These are phyloP conservation scores for Acanthosepion esculentum DNA, from an alignment of 2,888 invertebrate species.

Conservation along the genomic window DNA sequence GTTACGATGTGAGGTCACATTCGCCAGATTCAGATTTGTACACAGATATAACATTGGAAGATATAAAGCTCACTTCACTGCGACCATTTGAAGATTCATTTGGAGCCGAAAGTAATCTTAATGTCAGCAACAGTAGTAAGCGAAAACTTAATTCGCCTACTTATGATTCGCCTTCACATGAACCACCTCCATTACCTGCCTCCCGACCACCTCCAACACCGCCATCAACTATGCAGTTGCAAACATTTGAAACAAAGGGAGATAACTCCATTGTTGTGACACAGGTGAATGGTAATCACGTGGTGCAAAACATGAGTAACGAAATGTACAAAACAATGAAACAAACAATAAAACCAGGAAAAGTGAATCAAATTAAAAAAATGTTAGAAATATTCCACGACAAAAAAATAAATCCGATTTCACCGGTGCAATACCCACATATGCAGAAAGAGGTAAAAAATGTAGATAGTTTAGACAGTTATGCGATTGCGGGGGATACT, in stretches of 20 bases:
- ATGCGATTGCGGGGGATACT: background rate
- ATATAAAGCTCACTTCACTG: background rate
- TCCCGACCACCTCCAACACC: background rate
- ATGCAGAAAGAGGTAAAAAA: background rate
- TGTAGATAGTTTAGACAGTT: background rate
- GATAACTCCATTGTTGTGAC: background rate
- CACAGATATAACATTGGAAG: background rate
- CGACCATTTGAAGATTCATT: background rate
- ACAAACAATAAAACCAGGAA: slow-evolving; percentile 20
- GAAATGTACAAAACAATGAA: slow-evolving; percentile 48
- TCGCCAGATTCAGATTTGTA: background rate
- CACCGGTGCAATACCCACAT: background rate
- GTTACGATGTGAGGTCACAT: background rate
- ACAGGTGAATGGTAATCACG: background rate
- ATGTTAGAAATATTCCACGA: background rate
- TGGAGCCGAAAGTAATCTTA: background rate
- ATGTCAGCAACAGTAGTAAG: background rate
- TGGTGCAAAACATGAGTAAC: slow-evolving; percentile 4
- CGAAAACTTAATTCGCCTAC: background rate
- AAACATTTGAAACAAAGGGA: background rate
- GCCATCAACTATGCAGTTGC: background rate
- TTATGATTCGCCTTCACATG: background rate
- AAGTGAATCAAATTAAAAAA: slow-evolving; percentile 24
- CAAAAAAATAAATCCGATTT: background rate
- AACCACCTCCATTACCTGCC: background rate